phyloP scores from a whole-genome alignment of 2,888 invertebrate genomes.

The Phalangium opilio region DNA sequence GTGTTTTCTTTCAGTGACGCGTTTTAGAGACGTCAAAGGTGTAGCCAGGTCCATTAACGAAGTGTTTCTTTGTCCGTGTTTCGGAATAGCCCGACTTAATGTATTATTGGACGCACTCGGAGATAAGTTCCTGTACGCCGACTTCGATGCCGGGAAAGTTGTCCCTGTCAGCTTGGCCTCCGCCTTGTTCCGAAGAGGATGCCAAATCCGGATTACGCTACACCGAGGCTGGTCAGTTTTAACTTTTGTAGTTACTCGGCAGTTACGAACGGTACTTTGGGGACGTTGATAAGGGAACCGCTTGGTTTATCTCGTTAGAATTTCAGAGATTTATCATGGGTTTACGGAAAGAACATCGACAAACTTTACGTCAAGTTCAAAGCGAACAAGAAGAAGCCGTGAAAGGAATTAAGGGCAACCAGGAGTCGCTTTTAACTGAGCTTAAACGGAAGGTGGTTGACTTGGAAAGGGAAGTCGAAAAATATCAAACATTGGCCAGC shows the following conservation, averaged over 20 bases:
- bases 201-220: slow-evolving; percentile 26
- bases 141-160: slow-evolving; percentile 56
- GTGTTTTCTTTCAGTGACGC: too few relatives aligned
- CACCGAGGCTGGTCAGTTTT: slow-evolving; percentile 32
- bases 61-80: slow-evolving; percentile 1
- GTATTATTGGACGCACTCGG: slow-evolving; percentile 80
- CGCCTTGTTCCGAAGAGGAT: too few relatives aligned
- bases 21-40: too few relatives aligned
- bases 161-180: slow-evolving; percentile 54
- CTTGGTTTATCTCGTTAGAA: too few relatives aligned
- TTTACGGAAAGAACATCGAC: slow-evolving; percentile 34
- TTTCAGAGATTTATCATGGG: slow-evolving; percentile 31
- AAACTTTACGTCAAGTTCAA: slow-evolving; percentile 26
- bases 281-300: too few relatives aligned
- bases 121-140: slow-evolving; percentile 43
- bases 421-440: slow-evolving; percentile 30
- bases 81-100: slow-evolving; percentile 69
- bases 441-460: slow-evolving; percentile 32
- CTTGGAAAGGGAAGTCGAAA: slow-evolving; percentile 41
- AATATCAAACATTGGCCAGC: slow-evolving; percentile 41
- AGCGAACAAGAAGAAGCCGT: slow-evolving; percentile 20
- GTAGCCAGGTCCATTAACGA: background rate
- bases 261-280: too few relatives aligned
- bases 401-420: slow-evolving; percentile 28
- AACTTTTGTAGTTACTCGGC: too few relatives aligned